Evolutionary conservation across 53 echinoderm and acorn worm species (phyloP).

Genomic region (Luidia sarsii): DNA sequence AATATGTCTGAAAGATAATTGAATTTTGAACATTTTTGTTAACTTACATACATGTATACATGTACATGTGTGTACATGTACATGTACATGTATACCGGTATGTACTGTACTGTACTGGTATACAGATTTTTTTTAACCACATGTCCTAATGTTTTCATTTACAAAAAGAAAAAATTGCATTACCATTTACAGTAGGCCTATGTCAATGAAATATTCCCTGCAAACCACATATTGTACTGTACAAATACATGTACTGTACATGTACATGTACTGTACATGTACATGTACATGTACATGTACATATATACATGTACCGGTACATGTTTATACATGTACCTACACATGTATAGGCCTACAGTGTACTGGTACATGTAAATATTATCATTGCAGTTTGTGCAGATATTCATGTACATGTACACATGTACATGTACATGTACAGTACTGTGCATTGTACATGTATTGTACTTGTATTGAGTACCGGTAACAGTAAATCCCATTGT

Average conservation of each 20-base stretch:
- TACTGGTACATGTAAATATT: background rate
- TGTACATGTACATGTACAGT: background rate
- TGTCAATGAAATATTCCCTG: background rate
- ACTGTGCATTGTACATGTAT: background rate
- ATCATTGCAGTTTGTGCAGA: background rate
- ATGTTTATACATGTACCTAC: constrained; percentile 2
- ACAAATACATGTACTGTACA: too few relatives aligned
- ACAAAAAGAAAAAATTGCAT: background rate
- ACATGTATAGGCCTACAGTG: background rate
- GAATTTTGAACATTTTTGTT: too few relatives aligned
- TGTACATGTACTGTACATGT: too few relatives aligned
- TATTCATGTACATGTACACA: background rate
- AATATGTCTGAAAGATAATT: too few relatives aligned
- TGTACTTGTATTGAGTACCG: background rate
- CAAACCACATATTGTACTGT: background rate
- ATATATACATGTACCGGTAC: background rate
- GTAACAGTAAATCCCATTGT: too few relatives aligned
- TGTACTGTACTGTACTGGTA: too few relatives aligned
- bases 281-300: too few relatives aligned
- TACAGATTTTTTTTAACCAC: background rate
- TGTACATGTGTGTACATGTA: too few relatives aligned
- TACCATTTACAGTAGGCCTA: background rate
- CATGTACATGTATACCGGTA: too few relatives aligned
- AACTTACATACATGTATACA: too few relatives aligned
- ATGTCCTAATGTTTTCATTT: background rate